Base-by-base conservation (phyloP, 2,888 invertebrate species). In the Brachypalpus laphriformis region DNA sequence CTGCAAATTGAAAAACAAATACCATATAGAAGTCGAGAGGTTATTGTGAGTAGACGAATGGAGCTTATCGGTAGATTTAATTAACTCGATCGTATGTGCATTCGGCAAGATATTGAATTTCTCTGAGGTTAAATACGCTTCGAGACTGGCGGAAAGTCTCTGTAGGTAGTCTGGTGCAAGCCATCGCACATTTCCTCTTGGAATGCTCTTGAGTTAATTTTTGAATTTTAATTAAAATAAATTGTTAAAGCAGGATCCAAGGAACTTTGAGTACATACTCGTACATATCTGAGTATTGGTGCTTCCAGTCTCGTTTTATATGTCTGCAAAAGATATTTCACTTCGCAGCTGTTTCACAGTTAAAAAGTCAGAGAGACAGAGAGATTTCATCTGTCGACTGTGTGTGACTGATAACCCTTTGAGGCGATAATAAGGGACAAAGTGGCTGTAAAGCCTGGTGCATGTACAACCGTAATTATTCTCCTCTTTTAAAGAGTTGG, bases 1-100 rank as follows among this genome's bases (percentile, higher is more conserved):
- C 22, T 31, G 51, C 54, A 63, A 54, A 74, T 74, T 49, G 72
- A 61, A 42, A 72, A 72, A 54, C 51, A 20, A 72, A 59, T 54
- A n/a, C n/a, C n/a, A n/a, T n/a, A 22, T 37, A 54, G 22, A 42
- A 51, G 61, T 54, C 28, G 61, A 54, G 42, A 72, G 59, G 28
- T 61, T 72, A 51, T 72, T 54, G 20, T 63, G 63, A 49, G 61
- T 51, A 49, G 47, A 74, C 31, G 51, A 20, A 42, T 34, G 18
- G 2, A 40, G 51, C 11, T 66, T 25, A 66, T 54, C 54, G 37
- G 40, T 25, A 37, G 66, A 54, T 16, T 66, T 66, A 66, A 66
- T 66, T 66, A 66, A 66, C 65, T 49, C 65, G 9, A 65, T 65
- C 49, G 63, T n/a, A 20, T n/a, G 20, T 28, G 16, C 40, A 40